These are phyloP conservation scores for Alitta virens DNA, from an alignment of 2,888 invertebrate species.

Conservation along the genomic window DNA sequence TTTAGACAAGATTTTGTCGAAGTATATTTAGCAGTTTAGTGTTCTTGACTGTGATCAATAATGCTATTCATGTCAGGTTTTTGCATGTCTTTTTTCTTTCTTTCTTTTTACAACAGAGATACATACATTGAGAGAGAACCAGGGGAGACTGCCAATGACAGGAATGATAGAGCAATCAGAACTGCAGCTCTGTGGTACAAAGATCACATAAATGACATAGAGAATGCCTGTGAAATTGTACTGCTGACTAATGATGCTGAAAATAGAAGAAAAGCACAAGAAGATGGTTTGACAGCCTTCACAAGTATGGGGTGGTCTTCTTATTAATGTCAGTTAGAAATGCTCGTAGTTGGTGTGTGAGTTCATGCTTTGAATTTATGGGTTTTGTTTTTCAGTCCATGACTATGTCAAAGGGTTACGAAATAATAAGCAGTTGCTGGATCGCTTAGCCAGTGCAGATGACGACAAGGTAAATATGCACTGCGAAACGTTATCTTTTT, in stretches of 20 bases:
- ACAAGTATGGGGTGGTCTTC: constrained; percentile 67
- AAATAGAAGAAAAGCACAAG: constrained; percentile 71
- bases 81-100: neutral
- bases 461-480: neutral
- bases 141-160: constrained; percentile 82
- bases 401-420: constrained; percentile 75
- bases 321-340: neutral
- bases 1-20: no score
- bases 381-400: constrained; percentile 20
- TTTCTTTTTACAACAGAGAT: constrained; percentile 63
- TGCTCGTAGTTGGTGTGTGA: no score
- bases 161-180: constrained; percentile 88
- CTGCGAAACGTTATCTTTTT: no score
- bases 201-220: constrained; percentile 63
- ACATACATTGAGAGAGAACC: constrained; percentile 81
- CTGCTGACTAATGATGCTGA: constrained; percentile 81
- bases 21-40: no score
- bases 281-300: constrained; percentile 70
- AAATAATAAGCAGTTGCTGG: constrained; percentile 70
- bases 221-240: constrained; percentile 64
- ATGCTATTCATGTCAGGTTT: no score
- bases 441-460: constrained; percentile 66
- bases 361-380: no score
- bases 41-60: no score
- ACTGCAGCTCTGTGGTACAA: constrained; percentile 80